A percentile compares a stretch with the other conserved stretches of the same genome.
These are phyloP conservation scores for Tetheella fluctuosa DNA, from an alignment of 2,888 invertebrate genomes.

Conservation along the genomic window DNA sequence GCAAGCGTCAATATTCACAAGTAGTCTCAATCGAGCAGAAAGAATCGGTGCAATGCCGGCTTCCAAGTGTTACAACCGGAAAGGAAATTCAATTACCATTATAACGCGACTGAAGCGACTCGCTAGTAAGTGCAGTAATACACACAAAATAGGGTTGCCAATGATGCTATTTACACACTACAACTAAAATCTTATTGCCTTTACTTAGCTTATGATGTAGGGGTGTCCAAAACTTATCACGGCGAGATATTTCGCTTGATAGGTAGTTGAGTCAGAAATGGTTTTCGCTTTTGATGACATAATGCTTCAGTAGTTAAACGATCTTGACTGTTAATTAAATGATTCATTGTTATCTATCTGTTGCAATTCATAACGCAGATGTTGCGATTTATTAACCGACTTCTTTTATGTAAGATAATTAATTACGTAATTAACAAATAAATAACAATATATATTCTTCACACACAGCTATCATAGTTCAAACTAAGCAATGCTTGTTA, in stretches of 20 bases:
- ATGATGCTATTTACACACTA: conserved; percentile 19
- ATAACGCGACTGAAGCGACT: conserved; percentile 44
- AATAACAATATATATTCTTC: too few relatives aligned
- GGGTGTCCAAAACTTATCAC: not conserved
- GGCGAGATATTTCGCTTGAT: not conserved
- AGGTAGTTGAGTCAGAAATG: not conserved
- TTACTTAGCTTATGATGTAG: conserved; percentile 4
- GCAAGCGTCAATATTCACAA: too few relatives aligned
- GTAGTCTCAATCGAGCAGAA: conserved; percentile 14
- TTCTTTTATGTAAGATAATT: not conserved
- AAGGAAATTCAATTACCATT: conserved; percentile 69
- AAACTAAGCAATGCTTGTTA: too few relatives aligned
- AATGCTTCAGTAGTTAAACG: not conserved
- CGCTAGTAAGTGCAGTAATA: conserved; percentile 33
- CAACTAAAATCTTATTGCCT: conserved; percentile 5
- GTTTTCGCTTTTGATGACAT: not conserved
- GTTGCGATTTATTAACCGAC: too few relatives aligned
- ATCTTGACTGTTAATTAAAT: not conserved
- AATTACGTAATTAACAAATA: too few relatives aligned
- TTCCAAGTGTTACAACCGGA: conserved; percentile 37
- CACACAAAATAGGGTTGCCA: conserved; percentile 33
- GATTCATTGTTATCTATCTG: not conserved
- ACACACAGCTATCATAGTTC: too few relatives aligned
- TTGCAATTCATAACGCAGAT: not conserved
- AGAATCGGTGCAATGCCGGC: conserved; percentile 27